phyloP scores from a whole-genome alignment of 2,797 vertebrate genomes.

The Helicolenus hilgendorfi region DNA sequence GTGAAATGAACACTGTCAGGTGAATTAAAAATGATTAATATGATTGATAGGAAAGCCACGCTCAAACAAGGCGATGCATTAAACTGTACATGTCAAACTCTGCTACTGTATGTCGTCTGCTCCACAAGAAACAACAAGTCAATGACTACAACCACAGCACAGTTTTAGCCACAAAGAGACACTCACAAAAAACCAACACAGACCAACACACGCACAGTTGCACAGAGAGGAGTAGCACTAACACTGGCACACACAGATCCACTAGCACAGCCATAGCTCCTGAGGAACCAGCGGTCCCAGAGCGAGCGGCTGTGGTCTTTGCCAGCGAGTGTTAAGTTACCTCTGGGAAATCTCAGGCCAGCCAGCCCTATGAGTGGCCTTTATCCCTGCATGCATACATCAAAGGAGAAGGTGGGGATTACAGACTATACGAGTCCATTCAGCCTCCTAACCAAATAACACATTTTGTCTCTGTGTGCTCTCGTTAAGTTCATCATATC shows the following conservation, averaged over 20 bases:
- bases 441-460: conserved; percentile 79
- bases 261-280: conserved; percentile 85
- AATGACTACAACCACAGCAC: conserved; percentile 84
- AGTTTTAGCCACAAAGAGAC: conserved; percentile 84
- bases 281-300: conserved; percentile 78
- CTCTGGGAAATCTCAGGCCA: conserved; percentile 91
- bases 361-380: conserved; percentile 91
- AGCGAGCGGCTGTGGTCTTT: conserved; percentile 86
- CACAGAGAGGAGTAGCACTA: conserved; percentile 87
- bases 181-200: conserved; percentile 77
- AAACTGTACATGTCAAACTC: conserved; percentile 67
- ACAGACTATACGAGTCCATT: conserved; percentile 87
- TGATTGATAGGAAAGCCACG: conserved; percentile 69
- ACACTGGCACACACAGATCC: conserved; percentile 86
- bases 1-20: conserved; percentile 85
- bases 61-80: conserved; percentile 56
- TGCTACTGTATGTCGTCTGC: conserved; percentile 42
- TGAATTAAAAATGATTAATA: conserved; percentile 72
- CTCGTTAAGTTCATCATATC: conserved; percentile 57
- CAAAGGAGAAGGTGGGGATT: conserved; percentile 93
- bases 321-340: conserved; percentile 90
- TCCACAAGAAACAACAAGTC: conserved; percentile 76
- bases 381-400: conserved; percentile 93
- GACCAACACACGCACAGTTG: conserved; percentile 75
- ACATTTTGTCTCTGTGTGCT: conserved; percentile 69